These are phyloP conservation scores for Tupaia tana DNA, from an alignment of 2,113 vertebrate genomes.

Conservation along the genomic window DNA sequence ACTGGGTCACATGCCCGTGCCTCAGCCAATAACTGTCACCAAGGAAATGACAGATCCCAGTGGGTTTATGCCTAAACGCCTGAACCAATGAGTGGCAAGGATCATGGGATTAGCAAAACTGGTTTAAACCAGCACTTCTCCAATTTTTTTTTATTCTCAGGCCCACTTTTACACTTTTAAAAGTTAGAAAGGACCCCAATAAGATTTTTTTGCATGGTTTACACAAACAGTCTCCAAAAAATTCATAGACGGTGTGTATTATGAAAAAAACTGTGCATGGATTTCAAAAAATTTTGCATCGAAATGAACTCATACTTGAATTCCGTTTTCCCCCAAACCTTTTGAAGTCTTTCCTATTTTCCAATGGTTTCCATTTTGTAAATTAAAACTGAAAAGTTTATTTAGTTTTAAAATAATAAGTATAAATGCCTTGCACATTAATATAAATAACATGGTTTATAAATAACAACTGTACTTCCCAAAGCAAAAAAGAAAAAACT, in stretches of 20 bases:
- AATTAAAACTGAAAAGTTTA: conserved; percentile 29
- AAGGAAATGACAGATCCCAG: not conserved
- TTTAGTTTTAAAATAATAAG: not conserved
- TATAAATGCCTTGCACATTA: not conserved
- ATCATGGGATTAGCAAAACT: not conserved
- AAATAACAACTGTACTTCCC: not conserved
- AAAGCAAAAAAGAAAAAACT: not conserved
- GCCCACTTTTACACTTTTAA: not conserved
- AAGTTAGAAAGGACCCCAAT: not conserved
- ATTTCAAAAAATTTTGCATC: too few relatives aligned
- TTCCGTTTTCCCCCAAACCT: too few relatives aligned
- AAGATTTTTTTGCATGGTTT: not conserved
- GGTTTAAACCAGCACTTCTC: not conserved
- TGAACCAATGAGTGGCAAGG: not conserved
- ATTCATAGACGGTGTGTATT: too few relatives aligned
- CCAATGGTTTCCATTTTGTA: not conserved
- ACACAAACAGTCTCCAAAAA: too few relatives aligned
- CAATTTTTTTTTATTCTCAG: not conserved
- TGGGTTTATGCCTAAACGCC: not conserved
- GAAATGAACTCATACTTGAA: too few relatives aligned
- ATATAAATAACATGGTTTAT: not conserved
- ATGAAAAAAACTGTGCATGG: too few relatives aligned
- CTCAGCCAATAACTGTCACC: not conserved
- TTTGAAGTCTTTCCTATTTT: not conserved
- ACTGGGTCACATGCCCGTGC: not conserved